Conservation (phyloP, 2,888 invertebrate species). For the Marronus borbonicus region DNA sequence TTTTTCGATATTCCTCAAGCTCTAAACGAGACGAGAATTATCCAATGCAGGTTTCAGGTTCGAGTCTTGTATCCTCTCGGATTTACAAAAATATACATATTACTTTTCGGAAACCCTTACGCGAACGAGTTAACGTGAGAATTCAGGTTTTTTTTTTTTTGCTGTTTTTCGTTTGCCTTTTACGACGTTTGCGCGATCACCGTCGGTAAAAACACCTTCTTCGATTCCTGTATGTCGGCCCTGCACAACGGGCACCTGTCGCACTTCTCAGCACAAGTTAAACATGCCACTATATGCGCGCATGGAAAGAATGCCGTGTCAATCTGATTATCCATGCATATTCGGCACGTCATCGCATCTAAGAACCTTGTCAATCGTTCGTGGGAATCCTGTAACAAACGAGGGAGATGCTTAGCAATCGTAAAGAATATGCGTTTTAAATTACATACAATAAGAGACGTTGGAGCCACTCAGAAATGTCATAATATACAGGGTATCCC, state of each 20-base stretch:
- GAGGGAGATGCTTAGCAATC: conserved; percentile 2
- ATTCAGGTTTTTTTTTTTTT: not conserved
- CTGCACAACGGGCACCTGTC: conserved; percentile 85
- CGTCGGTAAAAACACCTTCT: conserved; percentile 81
- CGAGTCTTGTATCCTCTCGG: conserved; percentile 49
- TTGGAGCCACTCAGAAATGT: no score
- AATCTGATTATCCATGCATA: conserved; percentile 89
- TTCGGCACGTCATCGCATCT: conserved; percentile 86
- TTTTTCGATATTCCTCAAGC: not conserved
- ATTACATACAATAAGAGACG: no score
- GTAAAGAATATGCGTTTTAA: no score
- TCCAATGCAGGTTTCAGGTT: conserved; percentile 17
- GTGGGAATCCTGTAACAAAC: conserved; percentile 71
- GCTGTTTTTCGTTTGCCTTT: not conserved
- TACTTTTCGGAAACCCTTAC: conserved; percentile 1
- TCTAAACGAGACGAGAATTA: conserved; percentile 20
- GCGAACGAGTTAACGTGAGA: not conserved
- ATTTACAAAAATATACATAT: conserved; percentile 38
- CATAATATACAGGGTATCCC: no score
- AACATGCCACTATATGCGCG: conserved; percentile 89
- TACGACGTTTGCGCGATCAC: conserved; percentile 37
- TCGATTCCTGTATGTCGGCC: conserved; percentile 78
- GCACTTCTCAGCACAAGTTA: conserved; percentile 82
- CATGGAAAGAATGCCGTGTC: conserved; percentile 91
- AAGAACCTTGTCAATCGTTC: conserved; percentile 73